Percentiles rank a stretch among this genome's conserved stretches.
phyloP scores from a whole-genome alignment of 2,888 invertebrate genomes.

The Protophormia terraenovae region DNA sequence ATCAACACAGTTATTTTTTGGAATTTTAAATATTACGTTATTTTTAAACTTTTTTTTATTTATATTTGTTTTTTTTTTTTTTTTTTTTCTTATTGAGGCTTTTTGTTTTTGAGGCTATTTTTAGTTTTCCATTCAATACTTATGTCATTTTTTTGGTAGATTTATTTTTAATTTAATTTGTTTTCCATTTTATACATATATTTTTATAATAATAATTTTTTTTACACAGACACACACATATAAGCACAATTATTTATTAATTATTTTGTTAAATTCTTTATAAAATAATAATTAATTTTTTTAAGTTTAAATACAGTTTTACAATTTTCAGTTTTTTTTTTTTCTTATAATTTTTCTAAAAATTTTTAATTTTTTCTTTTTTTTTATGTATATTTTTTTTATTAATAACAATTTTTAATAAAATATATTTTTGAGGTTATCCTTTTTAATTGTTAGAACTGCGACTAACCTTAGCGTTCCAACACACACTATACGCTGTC shows the following conservation, averaged over 20 bases:
- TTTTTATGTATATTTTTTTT: constrained; percentile 18
- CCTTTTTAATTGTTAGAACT: constrained; percentile 60
- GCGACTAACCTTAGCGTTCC: constrained; percentile 82
- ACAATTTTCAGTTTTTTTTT: not conserved
- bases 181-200: not conserved
- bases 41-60: not conserved
- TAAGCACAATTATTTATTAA: constrained; percentile 50
- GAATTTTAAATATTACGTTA: constrained; percentile 5
- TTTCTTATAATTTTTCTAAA: not conserved
- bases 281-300: constrained; percentile 1
- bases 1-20: not conserved
- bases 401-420: constrained; percentile 35
- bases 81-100: not conserved
- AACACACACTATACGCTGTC: constrained; percentile 82
- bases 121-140: not conserved
- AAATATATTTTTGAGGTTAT: constrained; percentile 58
- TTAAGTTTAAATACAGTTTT: not conserved
- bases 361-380: constrained; percentile 25
- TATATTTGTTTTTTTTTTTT: not conserved
- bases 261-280: not conserved
- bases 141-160: constrained; percentile 41
- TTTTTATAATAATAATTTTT: constrained; percentile 1
- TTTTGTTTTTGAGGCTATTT: not conserved
- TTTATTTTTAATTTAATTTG: constrained; percentile 17
- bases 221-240: constrained; percentile 53